A percentile compares a stretch with the other conserved stretches of the same genome.
Evolutionary conservation across 2,797 vertebrate genomes (phyloP).

Genomic region (Karalla daura): DNA sequence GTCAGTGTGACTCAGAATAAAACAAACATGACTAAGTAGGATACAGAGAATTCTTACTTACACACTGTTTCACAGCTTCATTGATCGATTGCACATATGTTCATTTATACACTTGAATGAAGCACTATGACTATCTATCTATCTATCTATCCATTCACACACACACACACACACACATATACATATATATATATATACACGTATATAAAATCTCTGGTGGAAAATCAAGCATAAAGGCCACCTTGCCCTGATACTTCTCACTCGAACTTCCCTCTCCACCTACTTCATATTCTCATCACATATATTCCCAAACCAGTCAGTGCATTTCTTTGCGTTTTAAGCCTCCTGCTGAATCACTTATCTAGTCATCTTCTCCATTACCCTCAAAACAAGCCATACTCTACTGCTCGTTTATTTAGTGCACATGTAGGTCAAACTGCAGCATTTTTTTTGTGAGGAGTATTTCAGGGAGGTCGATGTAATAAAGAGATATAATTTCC

Average conservation of each 20-base stretch:
- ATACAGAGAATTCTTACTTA: too few species aligned
- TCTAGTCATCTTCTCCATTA: neutral
- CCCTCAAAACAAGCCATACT: neutral
- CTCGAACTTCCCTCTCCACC: conserved; percentile 1
- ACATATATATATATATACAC: neutral
- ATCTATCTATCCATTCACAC: neutral
- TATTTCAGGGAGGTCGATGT: too few species aligned
- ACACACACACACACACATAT: neutral
- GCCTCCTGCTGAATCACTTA: conserved; percentile 3
- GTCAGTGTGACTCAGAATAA: neutral
- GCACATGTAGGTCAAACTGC: neutral
- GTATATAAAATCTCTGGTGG: neutral
- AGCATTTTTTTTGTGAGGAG: neutral
- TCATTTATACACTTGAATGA: too few species aligned
- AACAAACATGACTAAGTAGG: neutral
- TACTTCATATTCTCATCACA: conserved; percentile 9
- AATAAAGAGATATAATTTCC: too few species aligned
- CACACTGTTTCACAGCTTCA: too few species aligned
- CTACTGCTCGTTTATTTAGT: neutral
- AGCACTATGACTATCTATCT: neutral
- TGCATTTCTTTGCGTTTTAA: neutral
- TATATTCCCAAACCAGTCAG: neutral
- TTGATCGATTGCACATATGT: too few species aligned
- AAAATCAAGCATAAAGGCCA: neutral
- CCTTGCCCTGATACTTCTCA: neutral